Conservation (phyloP, 2,888 invertebrate species). For the Dione vanillae region DNA sequence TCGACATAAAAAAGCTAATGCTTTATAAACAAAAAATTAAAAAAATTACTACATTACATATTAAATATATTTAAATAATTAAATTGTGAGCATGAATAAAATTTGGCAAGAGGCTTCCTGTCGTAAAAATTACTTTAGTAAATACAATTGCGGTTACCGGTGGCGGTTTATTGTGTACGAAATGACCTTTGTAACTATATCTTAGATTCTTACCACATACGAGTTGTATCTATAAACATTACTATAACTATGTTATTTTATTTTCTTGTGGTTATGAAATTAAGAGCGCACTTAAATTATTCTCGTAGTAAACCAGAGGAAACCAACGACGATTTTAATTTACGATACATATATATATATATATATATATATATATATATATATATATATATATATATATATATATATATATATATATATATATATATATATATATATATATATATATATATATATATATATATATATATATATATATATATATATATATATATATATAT, state of each 20-base stretch:
- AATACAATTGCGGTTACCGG: slow-evolving; percentile 38
- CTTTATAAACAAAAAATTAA: too few relatives aligned
- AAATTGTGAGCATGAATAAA: slow-evolving; percentile 29
- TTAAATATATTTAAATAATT: slow-evolving; percentile 24
- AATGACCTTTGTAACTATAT: slow-evolving; percentile 47
- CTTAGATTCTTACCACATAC: slow-evolving; percentile 35
- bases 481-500: too few relatives aligned
- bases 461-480: too few relatives aligned
- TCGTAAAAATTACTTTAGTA: slow-evolving; percentile 44
- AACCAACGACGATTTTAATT: not conserved
- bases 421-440: too few relatives aligned
- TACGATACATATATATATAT: too few relatives aligned
- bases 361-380: too few relatives aligned
- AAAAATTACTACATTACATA: too few relatives aligned
- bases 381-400: too few relatives aligned
- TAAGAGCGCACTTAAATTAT: slow-evolving; percentile 9
- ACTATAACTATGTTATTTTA: slow-evolving; percentile 21
- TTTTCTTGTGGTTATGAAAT: slow-evolving; percentile 23
- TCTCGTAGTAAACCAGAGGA: not conserved
- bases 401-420: too few relatives aligned
- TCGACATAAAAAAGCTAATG: too few relatives aligned
- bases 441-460: too few relatives aligned
- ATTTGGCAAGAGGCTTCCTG: slow-evolving; percentile 41
- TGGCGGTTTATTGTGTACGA: slow-evolving; percentile 41
- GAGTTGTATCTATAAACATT: slow-evolving; percentile 20